Percentiles rank a stretch among this genome's conserved stretches.
These are phyloP conservation scores for Perca flavescens DNA, from an alignment of 2,113 vertebrate species.

Conservation along the genomic window DNA sequence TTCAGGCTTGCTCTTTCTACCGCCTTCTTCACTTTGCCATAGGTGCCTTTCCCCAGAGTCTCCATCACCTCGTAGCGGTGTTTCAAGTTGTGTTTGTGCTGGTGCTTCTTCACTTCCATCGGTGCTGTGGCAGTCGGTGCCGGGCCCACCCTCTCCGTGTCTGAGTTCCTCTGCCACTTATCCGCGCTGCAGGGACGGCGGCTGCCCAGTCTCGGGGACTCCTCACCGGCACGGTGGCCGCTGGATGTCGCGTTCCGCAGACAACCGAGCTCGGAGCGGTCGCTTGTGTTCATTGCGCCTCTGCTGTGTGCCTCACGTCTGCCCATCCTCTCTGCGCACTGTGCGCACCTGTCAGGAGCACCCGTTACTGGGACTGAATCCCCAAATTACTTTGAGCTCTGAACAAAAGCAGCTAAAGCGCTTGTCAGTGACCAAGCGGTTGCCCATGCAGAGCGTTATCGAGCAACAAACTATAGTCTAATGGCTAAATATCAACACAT, in stretches of 20 bases:
- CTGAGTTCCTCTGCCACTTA: slow-evolving; percentile 4
- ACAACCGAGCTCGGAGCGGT: slow-evolving; percentile 68
- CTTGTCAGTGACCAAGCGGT: background rate
- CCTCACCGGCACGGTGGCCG: slow-evolving; percentile 32
- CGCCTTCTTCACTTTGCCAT: slow-evolving; percentile 87
- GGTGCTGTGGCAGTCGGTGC: slow-evolving; percentile 11
- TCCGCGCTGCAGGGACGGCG: slow-evolving; percentile 27
- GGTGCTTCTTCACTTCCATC: slow-evolving; percentile 84
- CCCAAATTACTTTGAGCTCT: background rate
- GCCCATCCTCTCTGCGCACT: slow-evolving; percentile 71
- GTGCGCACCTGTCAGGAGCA: slow-evolving; percentile 59
- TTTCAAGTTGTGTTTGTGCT: slow-evolving; percentile 87
- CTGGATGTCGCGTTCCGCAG: slow-evolving; percentile 65
- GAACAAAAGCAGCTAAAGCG: background rate
- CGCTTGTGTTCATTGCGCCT: slow-evolving; percentile 69
- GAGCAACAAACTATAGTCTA: background rate
- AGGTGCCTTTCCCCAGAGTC: slow-evolving; percentile 86
- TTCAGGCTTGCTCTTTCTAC: slow-evolving; percentile 79
- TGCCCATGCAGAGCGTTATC: slow-evolving; percentile 14
- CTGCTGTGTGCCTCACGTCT: slow-evolving; percentile 72
- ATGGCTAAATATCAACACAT: background rate
- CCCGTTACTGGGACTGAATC: background rate
- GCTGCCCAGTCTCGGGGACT: slow-evolving; percentile 15
- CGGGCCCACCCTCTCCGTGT: slow-evolving; percentile 17
- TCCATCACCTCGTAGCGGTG: slow-evolving; percentile 86